Evolutionary conservation across 2,797 vertebrate genomes (phyloP).

Genomic region (Chelidonichthys spinosus): DNA sequence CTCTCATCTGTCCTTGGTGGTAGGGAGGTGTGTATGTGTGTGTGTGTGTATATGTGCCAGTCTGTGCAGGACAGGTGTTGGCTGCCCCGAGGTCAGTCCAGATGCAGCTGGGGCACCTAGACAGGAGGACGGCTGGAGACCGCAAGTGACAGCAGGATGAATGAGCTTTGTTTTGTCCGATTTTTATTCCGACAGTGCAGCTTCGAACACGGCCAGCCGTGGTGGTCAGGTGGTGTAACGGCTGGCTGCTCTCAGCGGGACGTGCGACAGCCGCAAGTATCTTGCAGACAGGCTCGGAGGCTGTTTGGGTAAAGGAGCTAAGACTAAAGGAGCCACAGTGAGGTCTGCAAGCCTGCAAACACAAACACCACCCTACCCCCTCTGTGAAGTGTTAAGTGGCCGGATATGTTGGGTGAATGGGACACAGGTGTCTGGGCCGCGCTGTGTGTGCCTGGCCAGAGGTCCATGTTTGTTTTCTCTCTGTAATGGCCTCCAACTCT

Average conservation of each 20-base stretch:
- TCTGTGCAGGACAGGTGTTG: conserved; percentile 72
- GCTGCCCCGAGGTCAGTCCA: conserved; percentile 61
- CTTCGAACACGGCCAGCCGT: conserved; percentile 56
- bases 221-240: conserved; percentile 58
- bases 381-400: conserved; percentile 79
- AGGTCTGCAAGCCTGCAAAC: conserved; percentile 63
- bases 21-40: conserved; percentile 25
- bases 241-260: conserved; percentile 64
- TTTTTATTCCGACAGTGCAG: conserved; percentile 56
- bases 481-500: conserved; percentile 67
- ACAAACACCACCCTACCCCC: conserved; percentile 70
- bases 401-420: conserved; percentile 77
- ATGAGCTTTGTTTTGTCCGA: conserved; percentile 68
- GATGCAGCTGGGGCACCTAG: conserved; percentile 66
- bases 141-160: conserved; percentile 72
- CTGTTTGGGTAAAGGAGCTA: conserved; percentile 60
- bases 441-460: conserved; percentile 64
- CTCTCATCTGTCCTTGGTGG: conserved; percentile 66
- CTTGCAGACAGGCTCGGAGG: conserved; percentile 33
- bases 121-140: conserved; percentile 50
- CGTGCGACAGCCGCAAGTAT: conserved; percentile 38
- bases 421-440: conserved; percentile 76
- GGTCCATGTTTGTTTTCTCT: conserved; percentile 79
- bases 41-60: conserved; percentile 23
- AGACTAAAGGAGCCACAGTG: conserved; percentile 58